Base-by-base conservation (phyloP, 2,888 invertebrate species). In the Acleris sparsana region DNA sequence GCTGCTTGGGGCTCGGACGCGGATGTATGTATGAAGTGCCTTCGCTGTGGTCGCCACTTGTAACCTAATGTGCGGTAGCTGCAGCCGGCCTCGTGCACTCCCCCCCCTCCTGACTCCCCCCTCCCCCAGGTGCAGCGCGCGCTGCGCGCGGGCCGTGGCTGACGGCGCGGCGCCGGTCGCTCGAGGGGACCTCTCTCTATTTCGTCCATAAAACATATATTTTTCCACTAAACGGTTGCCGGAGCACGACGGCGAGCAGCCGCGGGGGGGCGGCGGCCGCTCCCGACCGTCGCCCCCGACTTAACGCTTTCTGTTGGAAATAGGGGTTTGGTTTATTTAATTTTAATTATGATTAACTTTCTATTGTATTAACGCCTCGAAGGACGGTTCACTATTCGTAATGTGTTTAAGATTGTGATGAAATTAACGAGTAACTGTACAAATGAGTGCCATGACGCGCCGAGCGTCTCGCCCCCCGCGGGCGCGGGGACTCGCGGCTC, bases 61-160 rank as follows among this genome's bases (percentile, higher is more conserved):
- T 22, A 4, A 4, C 3, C 39, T 9, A 17, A 4, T 20, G 20
- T 20, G 20, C 20, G 20, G 20, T 2, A 20, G 22, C 22, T 22
- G 25, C 29, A 51, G 22, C 33, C 22, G n/a, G n/a, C n/a, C n/a
- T n/a, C n/a, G n/a, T n/a, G n/a, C n/a, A n/a, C n/a, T n/a, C 22
- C n/a, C 46, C 62, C 53, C 66, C 63, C 22, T 25, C 18, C 18
- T 20, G 53, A 65, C 16, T 58, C 59, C 53, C 49, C 64, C 60
- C 57, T 18, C 70, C 78, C 78, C 52, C 84, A 85, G 85, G 74
- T 81, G 69, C 74, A 74, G 68, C 20, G 66, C 52, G 75, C 76
- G 62, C 70, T 76, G 66, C 52, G 75, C 39, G 72, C 72, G 72
- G 72, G 59, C 53, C 29, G 65, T 43, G 33, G 16, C 13, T 39